Evolutionary conservation across 2,888 invertebrate species (phyloP), one percentile per base, ranked within the genome.

Genomic region (Dione vanillae): DNA sequence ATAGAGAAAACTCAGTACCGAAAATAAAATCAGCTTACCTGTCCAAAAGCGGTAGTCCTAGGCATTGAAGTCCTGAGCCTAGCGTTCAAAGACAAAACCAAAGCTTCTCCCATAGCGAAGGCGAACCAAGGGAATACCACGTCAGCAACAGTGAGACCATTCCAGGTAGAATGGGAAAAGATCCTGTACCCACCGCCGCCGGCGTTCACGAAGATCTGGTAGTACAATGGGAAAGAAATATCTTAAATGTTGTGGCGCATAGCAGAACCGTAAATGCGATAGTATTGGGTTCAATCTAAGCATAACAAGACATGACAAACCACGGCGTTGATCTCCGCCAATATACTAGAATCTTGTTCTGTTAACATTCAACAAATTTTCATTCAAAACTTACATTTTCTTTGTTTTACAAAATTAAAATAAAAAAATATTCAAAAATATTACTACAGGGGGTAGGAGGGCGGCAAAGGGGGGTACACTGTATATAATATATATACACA

Each of bases 91-190:
- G 97, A 96, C 71, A 97, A 94, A 0, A 96, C 95, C 74, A 97
- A 89, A 0, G 97, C 95, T 71, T 97, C 94, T 0, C 98, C 98
- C 97, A 97, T 97, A n/a, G 97, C 95, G 95, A 97, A 98, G 37
- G 96, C 95, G 85, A 98, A 97, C 97, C 97, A 97, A 0, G 98
- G 97, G 86, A 97, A 97, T 61, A 98, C 96, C n/a, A 97, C 90
- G 83, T 98, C 98, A 0, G 97, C 97, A 19, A 97, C 89, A 0
- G 97, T 97, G 1, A 98, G 84, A 0, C 98, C 98, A 87, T 97
- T 96, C 98, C 98, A 98, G 0, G 95, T 91, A 5, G 96, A 95
- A 84, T 98, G 98, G 14, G 95, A 91, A 84, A 98, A 97, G 75
- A 97, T 94, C 80, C 95, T 95, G 84, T 97, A 98, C 8, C 96